Evolutionary conservation across 2,797 vertebrate species (phyloP), one percentile per base, ranked within the genome.

Genomic region (Nyctibius grandis): DNA sequence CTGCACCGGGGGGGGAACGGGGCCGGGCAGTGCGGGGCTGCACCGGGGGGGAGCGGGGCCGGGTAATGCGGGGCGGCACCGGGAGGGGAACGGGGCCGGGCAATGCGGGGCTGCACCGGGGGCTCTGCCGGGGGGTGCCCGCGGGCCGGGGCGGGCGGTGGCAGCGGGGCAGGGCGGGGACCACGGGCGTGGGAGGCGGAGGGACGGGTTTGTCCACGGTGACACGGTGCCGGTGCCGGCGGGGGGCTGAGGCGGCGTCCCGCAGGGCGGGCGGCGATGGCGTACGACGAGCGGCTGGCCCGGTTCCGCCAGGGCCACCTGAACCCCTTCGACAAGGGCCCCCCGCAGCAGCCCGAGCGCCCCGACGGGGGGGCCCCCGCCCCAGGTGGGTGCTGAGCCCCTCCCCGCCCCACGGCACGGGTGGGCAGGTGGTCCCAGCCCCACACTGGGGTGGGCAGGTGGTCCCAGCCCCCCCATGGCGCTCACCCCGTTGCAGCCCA

Each of bases 261-360:
- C 1, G 2, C 92, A 98, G 98, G 93, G 91, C 45, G 36, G 91
- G 91, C 73, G 98, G 98, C 98, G 96, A 99, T 99, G 99, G 99
- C 99, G 95, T 99, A 99, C 87, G 98, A 99, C 60, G 98, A 99
- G 97, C 99, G 97, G 98, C 98, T 99, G 93, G 98, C 99, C 92
- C 98, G 98, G 79, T 99, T 99, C 96, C 99, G 99, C 80, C 99
- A 99, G 98, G 98, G 98, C 89, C 99, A 99, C 92, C 98, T 99
- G 97, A 99, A 99, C 98, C 99, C 99, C 21, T 99, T 99, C 96
- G 98, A 99, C 97, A 99, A 99, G 75, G 75, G 72, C 70, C 94
- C 60, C 0, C 78, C 95, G 82, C 73, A 85, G 74, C 53, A 0
- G 5, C n/a, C n/a, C n/a, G 91, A 95, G 85, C 78, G 8, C 33